Conservation (phyloP, 1,140 invertebrate genomes). For the Galleria mellonella region DNA sequence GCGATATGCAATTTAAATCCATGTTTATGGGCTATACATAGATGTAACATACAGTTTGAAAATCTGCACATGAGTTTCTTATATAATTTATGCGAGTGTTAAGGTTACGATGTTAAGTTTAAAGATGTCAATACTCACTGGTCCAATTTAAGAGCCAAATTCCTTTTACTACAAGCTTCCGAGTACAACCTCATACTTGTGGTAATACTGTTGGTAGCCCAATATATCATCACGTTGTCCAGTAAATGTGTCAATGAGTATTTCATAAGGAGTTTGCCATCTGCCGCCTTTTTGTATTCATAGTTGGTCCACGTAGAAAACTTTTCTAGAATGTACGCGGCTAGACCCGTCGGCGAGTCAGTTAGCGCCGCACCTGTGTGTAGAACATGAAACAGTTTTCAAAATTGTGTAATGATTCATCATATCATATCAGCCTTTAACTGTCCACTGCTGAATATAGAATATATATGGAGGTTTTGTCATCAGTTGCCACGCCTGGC, state of each 20-base stretch:
- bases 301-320: slow-evolving; percentile 87
- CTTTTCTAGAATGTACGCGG: slow-evolving; percentile 91
- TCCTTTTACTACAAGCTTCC: slow-evolving; percentile 53
- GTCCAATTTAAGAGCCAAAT: slow-evolving; percentile 21
- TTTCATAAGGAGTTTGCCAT: slow-evolving; percentile 82
- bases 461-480: too few relatives aligned
- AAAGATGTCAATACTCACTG: too few relatives aligned
- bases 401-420: too few relatives aligned
- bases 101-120: too few relatives aligned
- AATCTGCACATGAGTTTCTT: too few relatives aligned
- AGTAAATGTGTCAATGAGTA: slow-evolving; percentile 82
- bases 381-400: neutral
- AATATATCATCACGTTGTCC: slow-evolving; percentile 93
- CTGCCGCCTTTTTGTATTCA: slow-evolving; percentile 71
- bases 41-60: too few relatives aligned
- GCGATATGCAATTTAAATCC: too few relatives aligned
- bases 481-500: too few relatives aligned
- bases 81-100: too few relatives aligned
- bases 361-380: slow-evolving; percentile 74
- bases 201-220: slow-evolving; percentile 84
- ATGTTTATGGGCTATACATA: too few relatives aligned
- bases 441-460: too few relatives aligned
- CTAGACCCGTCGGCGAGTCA: slow-evolving; percentile 83
- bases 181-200: slow-evolving; percentile 84
- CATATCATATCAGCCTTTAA: too few relatives aligned